Percentiles rank a stretch among this genome's conserved stretches.
phyloP scores from a whole-genome alignment of 2,113 vertebrate genomes.

The Paracanthobrama guichenoti region DNA sequence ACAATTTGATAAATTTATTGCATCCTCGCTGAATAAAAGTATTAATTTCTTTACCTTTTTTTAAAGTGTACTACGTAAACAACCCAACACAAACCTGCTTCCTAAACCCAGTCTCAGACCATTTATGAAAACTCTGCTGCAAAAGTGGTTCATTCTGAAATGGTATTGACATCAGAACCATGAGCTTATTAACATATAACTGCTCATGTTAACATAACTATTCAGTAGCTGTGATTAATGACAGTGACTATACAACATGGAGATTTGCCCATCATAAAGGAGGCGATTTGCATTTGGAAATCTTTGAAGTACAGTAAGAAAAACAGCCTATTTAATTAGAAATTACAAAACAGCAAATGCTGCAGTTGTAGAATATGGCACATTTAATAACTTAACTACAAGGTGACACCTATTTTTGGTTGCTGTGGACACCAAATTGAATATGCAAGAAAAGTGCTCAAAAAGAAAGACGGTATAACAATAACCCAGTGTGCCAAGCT shows the following conservation, averaged over 20 bases:
- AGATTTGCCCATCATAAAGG: too few relatives aligned
- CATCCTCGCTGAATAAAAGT: too few relatives aligned
- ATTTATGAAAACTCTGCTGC: too few relatives aligned
- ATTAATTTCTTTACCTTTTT: too few relatives aligned
- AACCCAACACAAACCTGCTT: too few relatives aligned
- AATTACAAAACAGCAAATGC: background rate
- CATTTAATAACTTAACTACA: background rate
- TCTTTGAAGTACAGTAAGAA: background rate
- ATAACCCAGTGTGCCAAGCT: background rate
- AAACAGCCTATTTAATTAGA: background rate
- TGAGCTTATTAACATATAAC: background rate
- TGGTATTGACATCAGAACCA: too few relatives aligned
- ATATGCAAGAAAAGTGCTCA: background rate
- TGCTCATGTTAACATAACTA: background rate
- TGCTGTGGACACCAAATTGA: background rate
- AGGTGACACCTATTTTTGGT: background rate
- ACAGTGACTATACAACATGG: background rate
- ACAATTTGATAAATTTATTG: too few relatives aligned
- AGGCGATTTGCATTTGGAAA: too few relatives aligned
- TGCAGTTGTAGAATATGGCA: background rate
- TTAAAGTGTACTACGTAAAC: too few relatives aligned
- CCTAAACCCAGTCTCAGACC: too few relatives aligned
- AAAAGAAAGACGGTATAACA: conserved; percentile 4
- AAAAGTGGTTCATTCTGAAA: too few relatives aligned
- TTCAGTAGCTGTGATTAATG: background rate